phyloP scores from a whole-genome alignment of 2,888 invertebrate genomes.

The Ellobium chinense region DNA sequence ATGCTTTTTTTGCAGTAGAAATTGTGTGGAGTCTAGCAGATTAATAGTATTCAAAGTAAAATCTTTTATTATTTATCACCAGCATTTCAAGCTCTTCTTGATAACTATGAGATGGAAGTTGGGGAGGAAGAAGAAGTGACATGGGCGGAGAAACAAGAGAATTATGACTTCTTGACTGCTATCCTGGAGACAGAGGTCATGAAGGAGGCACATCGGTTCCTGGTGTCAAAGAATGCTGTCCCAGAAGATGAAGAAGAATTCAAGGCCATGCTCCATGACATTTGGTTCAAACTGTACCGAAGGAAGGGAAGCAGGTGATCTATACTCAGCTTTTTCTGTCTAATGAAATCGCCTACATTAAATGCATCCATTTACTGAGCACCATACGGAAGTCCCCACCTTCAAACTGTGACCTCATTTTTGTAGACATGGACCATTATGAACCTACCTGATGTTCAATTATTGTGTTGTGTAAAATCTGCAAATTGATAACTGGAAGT shows the following conservation, averaged over 20 bases:
- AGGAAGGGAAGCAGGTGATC: slow-evolving; percentile 62
- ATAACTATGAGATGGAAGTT: slow-evolving; percentile 77
- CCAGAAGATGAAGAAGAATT: slow-evolving; percentile 68
- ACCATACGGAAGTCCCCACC: too few relatives aligned
- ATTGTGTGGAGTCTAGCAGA: too few relatives aligned
- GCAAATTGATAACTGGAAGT: too few relatives aligned
- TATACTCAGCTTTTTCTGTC: too few relatives aligned
- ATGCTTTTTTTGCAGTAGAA: too few relatives aligned
- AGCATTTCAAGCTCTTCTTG: slow-evolving; percentile 76
- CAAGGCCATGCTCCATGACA: slow-evolving; percentile 71
- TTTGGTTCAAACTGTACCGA: slow-evolving; percentile 77
- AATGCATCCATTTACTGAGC: too few relatives aligned
- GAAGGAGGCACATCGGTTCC: slow-evolving; percentile 75
- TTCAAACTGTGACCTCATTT: too few relatives aligned
- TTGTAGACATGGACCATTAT: too few relatives aligned
- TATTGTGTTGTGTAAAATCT: too few relatives aligned
- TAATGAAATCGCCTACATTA: too few relatives aligned
- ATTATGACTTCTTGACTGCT: slow-evolving; percentile 72
- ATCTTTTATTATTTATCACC: slow-evolving; percentile 38
- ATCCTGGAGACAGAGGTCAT: slow-evolving; percentile 77
- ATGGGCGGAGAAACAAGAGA: slow-evolving; percentile 73
- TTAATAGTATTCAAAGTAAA: too few relatives aligned
- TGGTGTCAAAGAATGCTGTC: slow-evolving; percentile 68
- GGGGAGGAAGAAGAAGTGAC: slow-evolving; percentile 74
- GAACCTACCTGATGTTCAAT: too few relatives aligned